Evolutionary conservation across 2,113 vertebrate species (phyloP).

Genomic region (Lampris incognitus): DNA sequence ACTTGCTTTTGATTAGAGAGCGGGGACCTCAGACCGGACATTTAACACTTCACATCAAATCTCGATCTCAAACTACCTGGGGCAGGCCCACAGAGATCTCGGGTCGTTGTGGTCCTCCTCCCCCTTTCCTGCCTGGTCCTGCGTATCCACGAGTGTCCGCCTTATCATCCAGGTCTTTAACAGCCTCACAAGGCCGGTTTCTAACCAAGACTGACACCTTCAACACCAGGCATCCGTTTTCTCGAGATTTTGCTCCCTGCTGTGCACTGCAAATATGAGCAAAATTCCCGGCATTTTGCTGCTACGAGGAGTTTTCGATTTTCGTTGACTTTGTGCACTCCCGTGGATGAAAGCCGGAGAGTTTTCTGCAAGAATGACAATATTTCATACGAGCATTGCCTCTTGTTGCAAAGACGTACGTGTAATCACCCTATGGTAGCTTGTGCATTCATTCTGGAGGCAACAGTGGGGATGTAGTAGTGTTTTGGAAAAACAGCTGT

Average conservation of each 20-base stretch:
- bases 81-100: conserved; percentile 29
- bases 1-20: conserved; percentile 64
- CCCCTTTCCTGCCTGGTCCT: conserved; percentile 15
- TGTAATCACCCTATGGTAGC: too few species aligned
- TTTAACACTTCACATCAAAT: conserved; percentile 56
- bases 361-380: too few species aligned
- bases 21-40: conserved; percentile 39
- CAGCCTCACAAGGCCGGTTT: conserved; percentile 12
- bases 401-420: too few species aligned
- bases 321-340: too few species aligned
- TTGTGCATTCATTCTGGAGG: too few species aligned
- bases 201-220: background rate
- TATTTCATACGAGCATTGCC: too few species aligned
- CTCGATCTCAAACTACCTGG: conserved; percentile 23
- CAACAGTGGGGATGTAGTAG: too few species aligned
- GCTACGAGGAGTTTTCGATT: too few species aligned
- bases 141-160: conserved; percentile 31
- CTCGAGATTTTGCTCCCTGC: conserved; percentile 8
- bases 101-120: conserved; percentile 23
- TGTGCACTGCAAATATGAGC: conserved; percentile 9
- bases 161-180: conserved; percentile 12
- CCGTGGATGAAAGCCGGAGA: too few species aligned
- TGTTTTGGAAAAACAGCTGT: too few species aligned
- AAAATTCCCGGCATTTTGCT: too few species aligned
- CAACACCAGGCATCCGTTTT: conserved; percentile 30